phyloP scores from a whole-genome alignment of 1,140 invertebrate genomes.

The Rhyzopertha dominica region DNA sequence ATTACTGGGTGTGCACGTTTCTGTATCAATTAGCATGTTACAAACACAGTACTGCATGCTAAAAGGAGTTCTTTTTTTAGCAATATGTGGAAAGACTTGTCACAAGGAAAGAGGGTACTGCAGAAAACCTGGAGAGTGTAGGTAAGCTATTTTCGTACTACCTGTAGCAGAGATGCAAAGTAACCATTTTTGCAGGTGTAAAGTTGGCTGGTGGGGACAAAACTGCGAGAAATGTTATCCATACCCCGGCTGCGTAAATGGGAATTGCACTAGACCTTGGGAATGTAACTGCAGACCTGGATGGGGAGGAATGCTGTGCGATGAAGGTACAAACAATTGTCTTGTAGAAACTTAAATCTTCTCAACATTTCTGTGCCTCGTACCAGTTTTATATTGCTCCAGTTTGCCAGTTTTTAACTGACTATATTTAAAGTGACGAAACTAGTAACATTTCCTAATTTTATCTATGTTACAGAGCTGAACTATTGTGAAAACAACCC shows the following conservation, averaged over 20 bases:
- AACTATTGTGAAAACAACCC: constrained; percentile 71
- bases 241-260: constrained; percentile 82
- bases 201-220: constrained; percentile 79
- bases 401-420: constrained; percentile 14
- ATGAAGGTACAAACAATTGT: constrained; percentile 59
- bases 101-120: constrained; percentile 81
- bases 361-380: not conserved
- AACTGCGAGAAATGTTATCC: constrained; percentile 77
- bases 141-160: constrained; percentile 31
- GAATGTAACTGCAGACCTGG: constrained; percentile 79
- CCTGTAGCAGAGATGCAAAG: too few species aligned
- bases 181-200: constrained; percentile 71
- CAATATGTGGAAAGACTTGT: constrained; percentile 76
- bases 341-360: not conserved
- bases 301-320: constrained; percentile 84
- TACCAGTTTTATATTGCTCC: constrained; percentile 11
- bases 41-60: not conserved
- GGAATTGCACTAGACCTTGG: constrained; percentile 79
- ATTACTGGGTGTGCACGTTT: too few species aligned
- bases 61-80: constrained; percentile 52
- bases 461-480: constrained; percentile 54
- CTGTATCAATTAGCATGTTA: too few species aligned
- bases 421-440: constrained; percentile 6
- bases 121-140: constrained; percentile 68
- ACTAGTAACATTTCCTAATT: not conserved